A percentile compares a stretch with the other conserved stretches of the same genome.
These are phyloP conservation scores for Acheta domesticus DNA, from an alignment of 2,888 invertebrate species.

Conservation along the genomic window DNA sequence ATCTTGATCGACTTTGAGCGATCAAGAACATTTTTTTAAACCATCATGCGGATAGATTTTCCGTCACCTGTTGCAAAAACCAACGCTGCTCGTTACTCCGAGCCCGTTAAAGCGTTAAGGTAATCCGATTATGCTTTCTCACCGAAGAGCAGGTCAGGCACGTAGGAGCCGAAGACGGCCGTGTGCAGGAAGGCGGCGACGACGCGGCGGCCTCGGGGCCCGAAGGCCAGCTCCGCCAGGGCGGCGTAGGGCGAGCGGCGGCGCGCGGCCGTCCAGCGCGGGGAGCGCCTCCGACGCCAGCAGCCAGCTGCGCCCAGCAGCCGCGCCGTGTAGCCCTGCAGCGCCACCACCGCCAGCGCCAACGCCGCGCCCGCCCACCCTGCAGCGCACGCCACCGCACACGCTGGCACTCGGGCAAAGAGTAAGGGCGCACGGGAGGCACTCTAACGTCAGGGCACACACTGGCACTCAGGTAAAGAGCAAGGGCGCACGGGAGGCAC, in stretches of 20 bases:
- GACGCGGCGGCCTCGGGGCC: slow-evolving; percentile 56
- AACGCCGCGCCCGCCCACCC: slow-evolving; percentile 69
- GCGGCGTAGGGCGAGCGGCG: slow-evolving; percentile 80
- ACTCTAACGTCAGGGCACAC: too few relatives aligned
- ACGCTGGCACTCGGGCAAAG: too few relatives aligned
- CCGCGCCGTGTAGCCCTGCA: slow-evolving; percentile 78
- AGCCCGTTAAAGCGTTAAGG: too few relatives aligned
- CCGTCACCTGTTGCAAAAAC: too few relatives aligned
- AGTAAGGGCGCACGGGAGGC: too few relatives aligned
- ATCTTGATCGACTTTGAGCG: too few relatives aligned
- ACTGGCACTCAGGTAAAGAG: too few relatives aligned
- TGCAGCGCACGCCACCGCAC: slow-evolving; percentile 43
- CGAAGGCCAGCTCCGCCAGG: slow-evolving; percentile 74
- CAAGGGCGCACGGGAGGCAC: too few relatives aligned
- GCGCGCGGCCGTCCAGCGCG: slow-evolving; percentile 59
- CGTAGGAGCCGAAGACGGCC: slow-evolving; percentile 72
- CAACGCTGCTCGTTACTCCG: too few relatives aligned
- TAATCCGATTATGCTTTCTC: slow-evolving; percentile 40
- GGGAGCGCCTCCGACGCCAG: slow-evolving; percentile 70
- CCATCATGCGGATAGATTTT: too few relatives aligned
- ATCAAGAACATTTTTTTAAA: too few relatives aligned
- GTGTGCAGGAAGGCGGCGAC: slow-evolving; percentile 70
- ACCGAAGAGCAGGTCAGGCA: slow-evolving; percentile 78
- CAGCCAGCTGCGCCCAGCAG: slow-evolving; percentile 75
- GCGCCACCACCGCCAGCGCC: slow-evolving; percentile 60